Conservation (phyloP, 2,888 invertebrate species). For the Sinotaia quadrata region DNA sequence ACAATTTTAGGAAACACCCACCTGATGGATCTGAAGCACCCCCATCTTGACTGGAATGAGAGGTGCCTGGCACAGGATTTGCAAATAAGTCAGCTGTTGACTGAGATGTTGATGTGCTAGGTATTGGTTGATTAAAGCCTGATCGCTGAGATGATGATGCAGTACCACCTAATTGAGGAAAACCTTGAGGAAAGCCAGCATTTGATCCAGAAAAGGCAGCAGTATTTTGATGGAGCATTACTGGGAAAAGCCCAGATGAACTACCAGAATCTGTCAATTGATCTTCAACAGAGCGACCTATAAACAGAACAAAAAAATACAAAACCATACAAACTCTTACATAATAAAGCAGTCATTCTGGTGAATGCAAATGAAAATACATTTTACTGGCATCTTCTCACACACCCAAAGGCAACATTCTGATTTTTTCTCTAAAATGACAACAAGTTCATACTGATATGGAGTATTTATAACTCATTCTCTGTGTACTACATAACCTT, state of each 20-base stretch:
- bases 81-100: constrained; percentile 15
- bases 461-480: no score
- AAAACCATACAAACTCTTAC: no score
- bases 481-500: no score
- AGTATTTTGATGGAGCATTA: constrained; percentile 36
- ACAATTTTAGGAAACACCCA: constrained; percentile 8
- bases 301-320: neutral
- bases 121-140: constrained; percentile 5
- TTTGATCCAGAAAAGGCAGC: constrained; percentile 25
- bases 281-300: constrained; percentile 23
- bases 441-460: no score
- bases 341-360: no score
- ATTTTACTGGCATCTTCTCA: no score
- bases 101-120: constrained; percentile 21
- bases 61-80: constrained; percentile 23
- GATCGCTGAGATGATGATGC: constrained; percentile 18
- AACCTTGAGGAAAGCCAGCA: constrained; percentile 15
- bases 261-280: neutral
- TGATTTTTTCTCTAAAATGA: no score
- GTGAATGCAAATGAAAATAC: no score
- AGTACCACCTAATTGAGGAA: neutral
- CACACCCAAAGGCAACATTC: no score
- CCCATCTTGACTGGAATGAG: constrained; percentile 8
- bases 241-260: constrained; percentile 17
- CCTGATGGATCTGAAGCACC: constrained; percentile 23